A percentile compares a stretch with the other conserved stretches of the same genome.
These are phyloP conservation scores for Lethrus apterus DNA, from an alignment of 1,140 invertebrate genomes.

Conservation along the genomic window DNA sequence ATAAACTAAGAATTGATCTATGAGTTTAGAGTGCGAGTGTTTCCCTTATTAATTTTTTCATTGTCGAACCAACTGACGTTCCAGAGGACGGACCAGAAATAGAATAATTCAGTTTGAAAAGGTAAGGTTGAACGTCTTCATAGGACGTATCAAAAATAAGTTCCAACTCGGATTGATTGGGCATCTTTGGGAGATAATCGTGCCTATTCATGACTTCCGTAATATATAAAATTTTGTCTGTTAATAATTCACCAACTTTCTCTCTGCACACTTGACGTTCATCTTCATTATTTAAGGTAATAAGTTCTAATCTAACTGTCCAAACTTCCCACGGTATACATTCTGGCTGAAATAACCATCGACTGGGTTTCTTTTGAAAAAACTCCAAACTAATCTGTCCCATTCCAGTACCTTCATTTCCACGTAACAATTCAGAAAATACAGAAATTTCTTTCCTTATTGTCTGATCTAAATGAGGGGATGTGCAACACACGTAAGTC, in stretches of 20 bases:
- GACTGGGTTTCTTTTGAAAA: conserved; percentile 82
- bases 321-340: conserved; percentile 96
- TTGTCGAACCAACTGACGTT: conserved; percentile 73
- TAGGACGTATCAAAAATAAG: conserved; percentile 90
- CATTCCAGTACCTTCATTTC: conserved; percentile 59
- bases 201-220: conserved; percentile 91
- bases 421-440: conserved; percentile 79
- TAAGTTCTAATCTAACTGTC: conserved; percentile 85
- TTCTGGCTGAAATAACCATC: conserved; percentile 83
- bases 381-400: conserved; percentile 93
- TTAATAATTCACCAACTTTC: conserved; percentile 82
- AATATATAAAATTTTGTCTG: conserved; percentile 89
- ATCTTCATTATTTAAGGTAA: conserved; percentile 78
- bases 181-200: conserved; percentile 94
- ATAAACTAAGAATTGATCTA: conserved; percentile 9
- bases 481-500: conserved; percentile 92
- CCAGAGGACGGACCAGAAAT: conserved; percentile 61
- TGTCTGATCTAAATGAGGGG: conserved; percentile 62
- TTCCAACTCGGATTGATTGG: conserved; percentile 84
- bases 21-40: conserved; percentile 65
- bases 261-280: conserved; percentile 82
- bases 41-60: conserved; percentile 85
- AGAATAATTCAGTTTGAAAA: conserved; percentile 81
- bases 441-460: conserved; percentile 75
- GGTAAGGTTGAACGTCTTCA: conserved; percentile 89